phyloP scores from a whole-genome alignment of 2,888 invertebrate genomes.

The Andrena praecox region DNA sequence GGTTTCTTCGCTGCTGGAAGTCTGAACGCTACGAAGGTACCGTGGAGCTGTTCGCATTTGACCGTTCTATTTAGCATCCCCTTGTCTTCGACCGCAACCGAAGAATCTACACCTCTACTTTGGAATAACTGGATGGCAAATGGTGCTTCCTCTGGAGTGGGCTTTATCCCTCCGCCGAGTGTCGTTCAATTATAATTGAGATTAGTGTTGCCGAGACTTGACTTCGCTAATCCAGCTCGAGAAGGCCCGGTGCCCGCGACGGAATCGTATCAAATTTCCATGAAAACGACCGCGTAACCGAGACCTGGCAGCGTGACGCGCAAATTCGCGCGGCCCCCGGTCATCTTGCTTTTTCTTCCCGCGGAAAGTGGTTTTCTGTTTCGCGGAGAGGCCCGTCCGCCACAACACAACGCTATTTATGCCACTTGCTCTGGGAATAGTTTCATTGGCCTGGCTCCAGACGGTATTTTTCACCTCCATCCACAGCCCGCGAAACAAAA shows the following conservation, averaged over 20 bases:
- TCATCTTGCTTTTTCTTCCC: slow-evolving; percentile 21
- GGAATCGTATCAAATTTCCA: slow-evolving; percentile 17
- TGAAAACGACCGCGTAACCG: slow-evolving; percentile 9
- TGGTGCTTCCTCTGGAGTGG: too few relatives aligned
- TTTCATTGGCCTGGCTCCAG: slow-evolving; percentile 68
- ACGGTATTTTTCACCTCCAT: slow-evolving; percentile 62
- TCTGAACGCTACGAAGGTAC: too few relatives aligned
- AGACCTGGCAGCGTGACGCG: not conserved
- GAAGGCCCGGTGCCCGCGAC: not conserved
- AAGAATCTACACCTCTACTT: too few relatives aligned
- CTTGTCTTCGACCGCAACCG: too few relatives aligned
- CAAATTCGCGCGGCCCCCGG: not conserved
- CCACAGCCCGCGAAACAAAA: slow-evolving; percentile 43
- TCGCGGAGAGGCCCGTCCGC: slow-evolving; percentile 38
- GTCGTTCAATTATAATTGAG: too few relatives aligned
- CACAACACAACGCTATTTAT: slow-evolving; percentile 71
- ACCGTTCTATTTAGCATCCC: too few relatives aligned
- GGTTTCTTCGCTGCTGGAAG: too few relatives aligned
- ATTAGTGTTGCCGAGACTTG: not conserved
- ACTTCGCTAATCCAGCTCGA: not conserved
- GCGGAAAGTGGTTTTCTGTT: slow-evolving; percentile 32
- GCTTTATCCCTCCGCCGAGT: too few relatives aligned
- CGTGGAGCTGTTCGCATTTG: too few relatives aligned
- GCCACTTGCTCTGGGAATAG: slow-evolving; percentile 70
- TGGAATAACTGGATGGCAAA: too few relatives aligned